Evolutionary conservation across 2,113 vertebrate species (phyloP).

Genomic region (Macrotus californicus): DNA sequence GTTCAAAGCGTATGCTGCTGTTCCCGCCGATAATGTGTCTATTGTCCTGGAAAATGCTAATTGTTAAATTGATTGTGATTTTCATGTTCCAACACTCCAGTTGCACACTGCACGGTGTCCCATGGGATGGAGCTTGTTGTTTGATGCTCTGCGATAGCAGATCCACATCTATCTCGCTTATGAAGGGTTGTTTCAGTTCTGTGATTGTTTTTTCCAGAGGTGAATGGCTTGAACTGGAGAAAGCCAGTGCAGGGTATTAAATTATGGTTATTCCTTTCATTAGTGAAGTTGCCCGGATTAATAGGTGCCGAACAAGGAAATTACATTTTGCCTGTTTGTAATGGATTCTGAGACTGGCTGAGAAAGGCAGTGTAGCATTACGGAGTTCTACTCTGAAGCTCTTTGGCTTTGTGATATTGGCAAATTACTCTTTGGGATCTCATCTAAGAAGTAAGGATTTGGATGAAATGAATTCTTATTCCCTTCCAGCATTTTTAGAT

Average conservation of each 20-base stretch:
- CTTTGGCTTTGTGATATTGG: background rate
- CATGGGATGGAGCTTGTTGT: background rate
- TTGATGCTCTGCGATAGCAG: background rate
- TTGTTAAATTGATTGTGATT: conserved; percentile 46
- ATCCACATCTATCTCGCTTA: background rate
- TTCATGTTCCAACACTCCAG: conserved; percentile 38
- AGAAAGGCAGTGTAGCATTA: fast-evolving
- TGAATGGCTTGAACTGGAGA: conserved; percentile 17
- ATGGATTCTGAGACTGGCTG: background rate
- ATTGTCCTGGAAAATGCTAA: conserved; percentile 56
- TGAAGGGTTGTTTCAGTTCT: background rate
- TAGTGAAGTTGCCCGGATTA: background rate
- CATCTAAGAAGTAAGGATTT: background rate
- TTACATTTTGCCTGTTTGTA: background rate
- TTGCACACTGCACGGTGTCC: conserved; percentile 37
- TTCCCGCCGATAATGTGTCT: conserved; percentile 35
- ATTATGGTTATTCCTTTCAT: background rate
- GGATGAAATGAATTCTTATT: background rate
- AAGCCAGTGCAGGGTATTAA: background rate
- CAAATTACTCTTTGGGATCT: background rate
- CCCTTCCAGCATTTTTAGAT: background rate
- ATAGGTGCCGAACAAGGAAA: background rate
- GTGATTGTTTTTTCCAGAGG: background rate
- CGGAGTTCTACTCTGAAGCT: fast-evolving
- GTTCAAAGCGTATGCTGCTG: conserved; percentile 4